Evolutionary conservation across 1,140 invertebrate genomes (phyloP).

Genomic region (Aricia agestis): DNA sequence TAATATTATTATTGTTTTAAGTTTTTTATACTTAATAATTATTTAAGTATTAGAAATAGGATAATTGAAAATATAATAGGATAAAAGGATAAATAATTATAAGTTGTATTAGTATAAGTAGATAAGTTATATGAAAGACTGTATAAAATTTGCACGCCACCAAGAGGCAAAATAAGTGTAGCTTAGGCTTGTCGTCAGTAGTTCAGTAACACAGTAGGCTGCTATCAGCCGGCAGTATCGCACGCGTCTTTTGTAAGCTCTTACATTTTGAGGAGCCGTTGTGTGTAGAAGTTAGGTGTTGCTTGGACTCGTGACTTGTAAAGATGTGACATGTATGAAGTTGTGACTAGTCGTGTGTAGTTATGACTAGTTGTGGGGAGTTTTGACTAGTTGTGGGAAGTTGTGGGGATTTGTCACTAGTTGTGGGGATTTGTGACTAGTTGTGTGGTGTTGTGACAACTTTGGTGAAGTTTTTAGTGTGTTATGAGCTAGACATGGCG

Average conservation of each 20-base stretch:
- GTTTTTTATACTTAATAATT: no score
- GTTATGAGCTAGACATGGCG: background rate
- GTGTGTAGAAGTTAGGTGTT: background rate
- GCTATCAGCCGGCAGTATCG: background rate
- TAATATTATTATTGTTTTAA: no score
- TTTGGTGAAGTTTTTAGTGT: background rate
- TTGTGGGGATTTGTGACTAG: no score
- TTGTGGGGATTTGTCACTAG: no score
- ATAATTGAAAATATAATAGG: no score
- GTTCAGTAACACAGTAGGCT: background rate
- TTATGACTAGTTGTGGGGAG: background rate
- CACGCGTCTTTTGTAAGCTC: background rate
- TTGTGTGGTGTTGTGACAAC: background rate
- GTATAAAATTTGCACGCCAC: no score
- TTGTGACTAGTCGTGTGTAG: background rate
- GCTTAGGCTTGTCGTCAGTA: background rate
- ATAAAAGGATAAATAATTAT: no score
- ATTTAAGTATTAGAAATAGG: no score
- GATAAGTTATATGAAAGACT: no score
- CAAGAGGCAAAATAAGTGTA: no score
- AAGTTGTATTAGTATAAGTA: no score
- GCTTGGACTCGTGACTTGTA: no score
- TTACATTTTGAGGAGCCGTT: background rate
- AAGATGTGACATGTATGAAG: background rate
- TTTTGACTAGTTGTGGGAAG: background rate